Percentiles rank a stretch among this genome's conserved stretches.
Evolutionary conservation across 1,140 invertebrate species (phyloP).

Genomic region (Neoseiulus cucumeris): DNA sequence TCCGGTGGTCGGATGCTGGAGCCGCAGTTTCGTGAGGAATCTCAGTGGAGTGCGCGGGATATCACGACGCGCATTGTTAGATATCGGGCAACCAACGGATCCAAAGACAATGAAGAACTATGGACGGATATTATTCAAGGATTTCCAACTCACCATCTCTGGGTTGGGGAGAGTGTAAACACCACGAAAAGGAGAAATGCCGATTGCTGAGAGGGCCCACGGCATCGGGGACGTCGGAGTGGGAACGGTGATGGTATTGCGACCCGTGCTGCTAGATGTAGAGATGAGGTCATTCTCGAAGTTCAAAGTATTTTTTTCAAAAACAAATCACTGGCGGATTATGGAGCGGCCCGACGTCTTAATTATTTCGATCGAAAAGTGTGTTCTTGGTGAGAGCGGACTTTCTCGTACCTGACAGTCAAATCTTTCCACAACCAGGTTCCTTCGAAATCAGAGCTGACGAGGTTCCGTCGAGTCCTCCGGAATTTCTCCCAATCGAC

Average conservation of each 20-base stretch:
- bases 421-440: slow-evolving; percentile 9
- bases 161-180: neutral
- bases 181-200: neutral
- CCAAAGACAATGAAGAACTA: too few species aligned
- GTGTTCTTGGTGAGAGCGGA: neutral
- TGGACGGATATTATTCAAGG: too few species aligned
- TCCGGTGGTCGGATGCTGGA: too few species aligned
- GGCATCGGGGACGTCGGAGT: neutral
- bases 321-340: too few species aligned
- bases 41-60: too few species aligned
- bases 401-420: neutral
- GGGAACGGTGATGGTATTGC: neutral
- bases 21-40: too few species aligned
- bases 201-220: neutral
- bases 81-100: too few species aligned
- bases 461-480: neutral
- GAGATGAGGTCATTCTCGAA: too few species aligned
- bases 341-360: too few species aligned
- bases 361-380: too few species aligned
- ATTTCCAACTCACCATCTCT: neutral
- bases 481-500: slow-evolving; percentile 8
- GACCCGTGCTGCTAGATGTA: neutral
- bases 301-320: too few species aligned
- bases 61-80: too few species aligned
- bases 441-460: neutral